Base-by-base conservation (phyloP, 2,888 invertebrate species). In the Junonia oenone region DNA sequence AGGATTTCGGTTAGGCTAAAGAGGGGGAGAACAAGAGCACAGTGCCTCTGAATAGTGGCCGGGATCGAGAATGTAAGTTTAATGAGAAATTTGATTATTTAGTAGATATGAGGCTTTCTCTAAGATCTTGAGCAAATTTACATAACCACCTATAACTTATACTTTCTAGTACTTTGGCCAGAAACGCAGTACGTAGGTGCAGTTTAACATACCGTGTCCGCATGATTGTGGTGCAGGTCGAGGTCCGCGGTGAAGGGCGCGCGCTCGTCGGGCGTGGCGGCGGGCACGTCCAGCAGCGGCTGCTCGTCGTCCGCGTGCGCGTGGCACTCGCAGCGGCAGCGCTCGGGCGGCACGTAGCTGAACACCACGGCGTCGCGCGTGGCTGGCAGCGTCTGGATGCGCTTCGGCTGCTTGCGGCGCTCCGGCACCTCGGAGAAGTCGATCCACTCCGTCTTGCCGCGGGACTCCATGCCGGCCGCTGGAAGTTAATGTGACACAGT, bases 381-480 rank as follows among this genome's bases (percentile, higher is more conserved):
- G 37, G 92, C 90, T 17, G 96, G 96, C 69, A 96, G 91, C 15
- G 95, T 95, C 73, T 96, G 96, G 68, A 96, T 96, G 63, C 95
- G 92, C 79, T 95, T 95, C 15, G 96, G 95, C 60, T 94, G 93
- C 81, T 95, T 95, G 52, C 95, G 91, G 64, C 94, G 92, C 80
- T 96, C 96, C 0, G 96, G 96, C 56, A 96, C 94, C 71, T 96
- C 96, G 74, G 95, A 95, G 75, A 96, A 96, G 78, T 96, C 95
- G 59, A 97, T 95, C 97, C 97, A 97, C 66, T 95, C 94, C 9
- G 75, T 53, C 63, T 83, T 84, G 33, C 71, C 62, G 14, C 78
- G 76, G 11, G 68, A 58, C 58, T 81, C 83, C 33, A 65, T 63
- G 26, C 56, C 78, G 62, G 80, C 68, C 37, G 56, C 51, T 53